Evolutionary conservation across 1,140 invertebrate species (phyloP), one percentile per base, ranked within the genome.

Genomic region (Ladona fulva): DNA sequence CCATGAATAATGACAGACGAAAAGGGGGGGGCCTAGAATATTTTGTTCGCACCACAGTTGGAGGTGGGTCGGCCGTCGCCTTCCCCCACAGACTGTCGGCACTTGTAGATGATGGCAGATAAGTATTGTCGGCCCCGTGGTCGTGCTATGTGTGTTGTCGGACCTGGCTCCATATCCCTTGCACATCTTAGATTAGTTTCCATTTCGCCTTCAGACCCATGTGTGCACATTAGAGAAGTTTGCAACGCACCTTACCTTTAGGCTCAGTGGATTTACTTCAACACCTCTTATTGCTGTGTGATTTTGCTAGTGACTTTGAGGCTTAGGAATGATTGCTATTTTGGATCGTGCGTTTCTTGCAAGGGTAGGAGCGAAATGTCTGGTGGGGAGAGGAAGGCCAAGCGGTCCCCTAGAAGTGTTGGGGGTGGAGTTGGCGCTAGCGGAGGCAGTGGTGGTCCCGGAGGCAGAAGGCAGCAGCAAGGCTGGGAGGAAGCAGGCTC

Each of bases 401-500:
- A 66, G n/a, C 52, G 52, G 52, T 66, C 52, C 52, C 52, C 52
- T 66, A 66, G 52, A 66, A 66, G 52, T 66, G 52, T 66, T 66
- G 52, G 52, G 52, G 52, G 52, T 66, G 52, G 52, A 66, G 52
- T 66, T 66, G 52, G 52, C n/a, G 89, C 90, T 89, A 25, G 89
- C 89, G 1, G 89, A 89, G 75, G 87, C 87, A 37, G 74, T 19
- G 37, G 37, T 75, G 74, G 74, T 8, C 74, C 29, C 1, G 75
- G 83, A 86, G 75, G 89, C 88, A 81, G 89, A 90, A 80, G 85
- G 87, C 75, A 86, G 85, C 78, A 82, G 85, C 42, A 84, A 86
- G 42, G 87, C 6, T 94, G 93, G 93, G 93, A 94, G 86, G 93
- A 94, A 83, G 93, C 93, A 29, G 92, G 92, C 0, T 90, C 89